phyloP scores from a whole-genome alignment of 2,888 invertebrate species.

The Anthophora plumipes region DNA sequence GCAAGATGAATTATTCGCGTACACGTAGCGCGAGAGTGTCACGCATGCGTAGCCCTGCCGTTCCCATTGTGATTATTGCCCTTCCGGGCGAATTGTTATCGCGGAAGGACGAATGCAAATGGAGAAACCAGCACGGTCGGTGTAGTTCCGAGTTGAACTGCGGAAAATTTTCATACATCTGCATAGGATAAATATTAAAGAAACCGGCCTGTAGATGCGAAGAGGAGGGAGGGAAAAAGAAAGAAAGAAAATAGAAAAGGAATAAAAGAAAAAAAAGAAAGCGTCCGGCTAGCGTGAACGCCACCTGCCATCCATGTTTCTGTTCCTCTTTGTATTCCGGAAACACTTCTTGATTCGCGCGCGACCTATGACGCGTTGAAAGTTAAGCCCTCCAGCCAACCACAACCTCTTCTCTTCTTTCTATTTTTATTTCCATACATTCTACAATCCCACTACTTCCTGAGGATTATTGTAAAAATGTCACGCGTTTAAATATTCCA shows the following conservation, averaged over 20 bases:
- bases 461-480: no score
- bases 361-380: not conserved
- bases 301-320: constrained; percentile 33
- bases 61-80: constrained; percentile 49
- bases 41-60: constrained; percentile 13
- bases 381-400: not conserved
- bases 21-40: constrained; percentile 9
- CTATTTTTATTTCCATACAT: not conserved
- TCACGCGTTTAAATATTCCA: no score
- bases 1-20: constrained; percentile 39
- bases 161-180: constrained; percentile 60
- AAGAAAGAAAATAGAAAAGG: no score
- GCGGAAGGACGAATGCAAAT: constrained; percentile 63
- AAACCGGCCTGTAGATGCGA: constrained; percentile 4
- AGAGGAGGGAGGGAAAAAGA: not conserved
- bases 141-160: constrained; percentile 26
- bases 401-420: not conserved
- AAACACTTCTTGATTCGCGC: constrained; percentile 20
- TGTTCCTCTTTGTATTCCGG: constrained; percentile 29
- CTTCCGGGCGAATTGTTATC: constrained; percentile 56
- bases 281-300: not conserved
- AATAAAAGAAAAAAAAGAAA: no score
- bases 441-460: not conserved
- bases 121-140: not conserved
- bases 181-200: constrained; percentile 57